Percentiles rank a stretch among this genome's conserved stretches.
These are phyloP conservation scores for Montipora foliosa DNA, from an alignment of 64 coral and sea anemone genomes.

Conservation along the genomic window DNA sequence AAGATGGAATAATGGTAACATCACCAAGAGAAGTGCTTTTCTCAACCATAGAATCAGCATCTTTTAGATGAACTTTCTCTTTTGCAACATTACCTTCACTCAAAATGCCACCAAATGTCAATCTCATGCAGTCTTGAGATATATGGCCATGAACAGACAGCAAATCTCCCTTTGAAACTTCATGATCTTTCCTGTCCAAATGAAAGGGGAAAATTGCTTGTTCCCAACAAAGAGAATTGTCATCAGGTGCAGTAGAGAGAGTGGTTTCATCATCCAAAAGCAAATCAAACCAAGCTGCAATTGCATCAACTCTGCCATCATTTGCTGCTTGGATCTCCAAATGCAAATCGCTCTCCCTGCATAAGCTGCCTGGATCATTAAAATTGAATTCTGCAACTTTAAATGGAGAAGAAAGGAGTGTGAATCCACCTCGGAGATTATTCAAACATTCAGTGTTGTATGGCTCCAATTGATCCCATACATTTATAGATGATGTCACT, in stretches of 20 bases:
- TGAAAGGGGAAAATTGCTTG: conserved; percentile 91
- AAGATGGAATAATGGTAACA: conserved; percentile 67
- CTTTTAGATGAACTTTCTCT: background rate
- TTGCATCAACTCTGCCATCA: conserved; percentile 81
- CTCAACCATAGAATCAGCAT: background rate
- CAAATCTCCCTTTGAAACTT: conserved; percentile 36
- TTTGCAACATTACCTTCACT: too few relatives aligned
- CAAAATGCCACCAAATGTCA: background rate
- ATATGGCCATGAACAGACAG: conserved; percentile 20
- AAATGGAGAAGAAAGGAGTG: conserved; percentile 63
- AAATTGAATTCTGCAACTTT: conserved; percentile 84
- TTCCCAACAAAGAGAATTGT: conserved; percentile 94
- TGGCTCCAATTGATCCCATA: conserved; percentile 62
- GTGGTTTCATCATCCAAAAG: conserved; percentile 76
- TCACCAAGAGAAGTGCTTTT: background rate
- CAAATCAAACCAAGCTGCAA: conserved; percentile 96
- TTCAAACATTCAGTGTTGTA: conserved; percentile 87
- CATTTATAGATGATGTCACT: conserved; percentile 6
- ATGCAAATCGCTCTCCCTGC: background rate
- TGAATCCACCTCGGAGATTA: conserved; percentile 63
- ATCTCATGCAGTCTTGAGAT: conserved; percentile 12
- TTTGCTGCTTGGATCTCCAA: conserved; percentile 61
- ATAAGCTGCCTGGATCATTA: conserved; percentile 64
- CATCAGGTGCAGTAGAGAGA: conserved; percentile 81
- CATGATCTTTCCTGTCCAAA: background rate